Percentiles rank a stretch among this genome's conserved stretches.
Conservation (phyloP, 2,113 vertebrate species). For the Heterotilapia buettikoferi region DNA sequence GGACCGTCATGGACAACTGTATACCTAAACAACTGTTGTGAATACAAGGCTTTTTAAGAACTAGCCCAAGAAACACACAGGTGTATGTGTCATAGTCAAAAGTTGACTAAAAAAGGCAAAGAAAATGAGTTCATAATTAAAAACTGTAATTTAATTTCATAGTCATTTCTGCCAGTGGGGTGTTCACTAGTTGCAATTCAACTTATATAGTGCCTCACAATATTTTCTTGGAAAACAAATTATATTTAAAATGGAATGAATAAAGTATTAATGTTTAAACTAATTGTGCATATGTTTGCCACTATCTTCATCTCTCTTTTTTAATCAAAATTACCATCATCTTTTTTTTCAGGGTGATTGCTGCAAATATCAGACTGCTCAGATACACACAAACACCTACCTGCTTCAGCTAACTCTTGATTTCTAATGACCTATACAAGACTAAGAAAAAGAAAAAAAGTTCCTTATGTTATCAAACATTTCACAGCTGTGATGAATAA, state of each 20-base stretch:
- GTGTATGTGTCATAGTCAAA: rapidly evolving
- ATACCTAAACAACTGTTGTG: background rate
- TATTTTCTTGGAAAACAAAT: background rate
- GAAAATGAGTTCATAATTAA: background rate
- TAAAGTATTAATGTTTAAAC: background rate
- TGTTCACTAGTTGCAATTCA: background rate
- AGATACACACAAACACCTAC: background rate
- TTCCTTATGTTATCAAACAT: background rate
- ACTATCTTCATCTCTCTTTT: background rate
- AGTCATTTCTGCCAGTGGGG: background rate
- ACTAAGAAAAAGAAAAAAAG: background rate
- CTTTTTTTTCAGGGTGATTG: background rate
- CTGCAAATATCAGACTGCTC: background rate
- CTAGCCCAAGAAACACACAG: background rate
- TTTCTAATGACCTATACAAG: background rate
- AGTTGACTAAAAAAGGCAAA: background rate
- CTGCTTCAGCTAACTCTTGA: background rate
- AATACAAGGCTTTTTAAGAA: background rate
- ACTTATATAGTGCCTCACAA: background rate
- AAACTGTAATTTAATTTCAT: background rate
- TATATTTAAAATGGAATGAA: background rate
- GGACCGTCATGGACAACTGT: background rate
- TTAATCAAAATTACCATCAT: background rate
- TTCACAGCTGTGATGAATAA: background rate
- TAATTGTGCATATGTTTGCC: background rate